These are phyloP conservation scores for Acronicta aceris DNA, from an alignment of 2,888 invertebrate species.

Conservation along the genomic window DNA sequence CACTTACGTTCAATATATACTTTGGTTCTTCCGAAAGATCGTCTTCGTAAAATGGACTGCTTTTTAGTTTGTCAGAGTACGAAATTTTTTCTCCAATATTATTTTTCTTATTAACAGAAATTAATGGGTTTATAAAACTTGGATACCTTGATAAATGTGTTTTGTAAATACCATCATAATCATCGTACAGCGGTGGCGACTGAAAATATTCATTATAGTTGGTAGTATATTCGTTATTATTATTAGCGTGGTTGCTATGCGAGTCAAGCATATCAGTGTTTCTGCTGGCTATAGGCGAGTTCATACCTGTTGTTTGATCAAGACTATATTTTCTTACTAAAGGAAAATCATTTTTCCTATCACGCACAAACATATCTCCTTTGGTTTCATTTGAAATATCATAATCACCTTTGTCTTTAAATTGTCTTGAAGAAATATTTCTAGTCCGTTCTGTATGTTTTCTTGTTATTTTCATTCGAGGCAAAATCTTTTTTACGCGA, in stretches of 20 bases:
- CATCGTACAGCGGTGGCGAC: constrained; percentile 20
- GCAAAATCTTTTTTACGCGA: neutral
- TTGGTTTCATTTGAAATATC: constrained; percentile 9
- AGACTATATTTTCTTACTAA: constrained; percentile 15
- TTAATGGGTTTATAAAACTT: constrained; percentile 10
- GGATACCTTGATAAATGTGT: neutral
- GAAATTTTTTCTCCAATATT: neutral
- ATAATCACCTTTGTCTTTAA: neutral
- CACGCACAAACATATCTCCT: neutral
- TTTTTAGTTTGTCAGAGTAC: neutral
- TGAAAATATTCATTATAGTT: constrained; percentile 22
- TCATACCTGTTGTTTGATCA: constrained; percentile 2
- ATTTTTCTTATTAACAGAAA: constrained; percentile 4
- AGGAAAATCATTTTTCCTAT: neutral
- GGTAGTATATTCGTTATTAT: neutral
- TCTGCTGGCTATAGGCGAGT: neutral
- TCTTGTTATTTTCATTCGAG: neutral
- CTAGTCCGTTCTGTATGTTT: constrained; percentile 4
- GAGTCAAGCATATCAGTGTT: neutral
- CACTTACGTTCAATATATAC: neutral
- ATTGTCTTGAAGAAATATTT: constrained; percentile 1
- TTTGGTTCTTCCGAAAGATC: neutral
- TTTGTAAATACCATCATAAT: constrained; percentile 22
- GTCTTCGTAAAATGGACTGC: neutral
- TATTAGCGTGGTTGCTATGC: neutral